A percentile compares a stretch with the other conserved stretches of the same genome.
Conservation (phyloP, 2,888 invertebrate genomes). For the Xylota sylvarum region DNA sequence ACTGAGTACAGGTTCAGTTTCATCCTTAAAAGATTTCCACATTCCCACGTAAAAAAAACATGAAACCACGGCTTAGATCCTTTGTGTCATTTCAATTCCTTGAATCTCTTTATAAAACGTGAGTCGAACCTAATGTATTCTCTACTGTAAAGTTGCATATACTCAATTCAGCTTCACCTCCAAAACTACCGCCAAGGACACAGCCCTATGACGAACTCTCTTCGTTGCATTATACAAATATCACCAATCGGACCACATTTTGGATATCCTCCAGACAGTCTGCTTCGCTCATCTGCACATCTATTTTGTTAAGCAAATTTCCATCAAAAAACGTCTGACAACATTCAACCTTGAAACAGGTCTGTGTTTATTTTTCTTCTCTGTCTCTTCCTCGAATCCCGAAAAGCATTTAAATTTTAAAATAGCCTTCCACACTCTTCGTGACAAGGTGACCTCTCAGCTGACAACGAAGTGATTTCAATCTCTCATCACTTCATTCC, state of each 20-base stretch:
- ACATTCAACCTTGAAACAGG: slow-evolving; percentile 50
- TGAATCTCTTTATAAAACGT: too few species aligned
- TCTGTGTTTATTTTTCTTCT: slow-evolving; percentile 9
- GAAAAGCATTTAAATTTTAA: slow-evolving; percentile 25
- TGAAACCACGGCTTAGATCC: too few species aligned
- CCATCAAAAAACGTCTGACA: slow-evolving; percentile 4
- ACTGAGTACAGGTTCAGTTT: too few species aligned
- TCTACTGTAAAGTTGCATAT: too few species aligned
- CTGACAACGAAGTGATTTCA: slow-evolving; percentile 30
- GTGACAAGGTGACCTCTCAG: slow-evolving; percentile 56
- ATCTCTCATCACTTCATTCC: not conserved
- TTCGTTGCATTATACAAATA: not conserved
- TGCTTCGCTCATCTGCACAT: slow-evolving; percentile 17
- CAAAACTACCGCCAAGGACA: too few species aligned
- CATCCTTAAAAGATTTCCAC: too few species aligned
- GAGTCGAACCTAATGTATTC: too few species aligned
- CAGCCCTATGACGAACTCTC: too few species aligned
- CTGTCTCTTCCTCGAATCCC: not conserved
- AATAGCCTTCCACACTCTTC: slow-evolving; percentile 1
- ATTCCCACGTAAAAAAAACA: too few species aligned
- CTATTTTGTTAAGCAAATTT: slow-evolving; percentile 34
- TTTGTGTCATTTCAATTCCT: too few species aligned
- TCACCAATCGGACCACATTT: not conserved
- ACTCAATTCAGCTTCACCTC: too few species aligned
- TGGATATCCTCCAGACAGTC: slow-evolving; percentile 33